Evolutionary conservation across 2,113 vertebrate genomes (phyloP), one percentile per base, ranked within the genome.

Genomic region (Chaetops frenatus): DNA sequence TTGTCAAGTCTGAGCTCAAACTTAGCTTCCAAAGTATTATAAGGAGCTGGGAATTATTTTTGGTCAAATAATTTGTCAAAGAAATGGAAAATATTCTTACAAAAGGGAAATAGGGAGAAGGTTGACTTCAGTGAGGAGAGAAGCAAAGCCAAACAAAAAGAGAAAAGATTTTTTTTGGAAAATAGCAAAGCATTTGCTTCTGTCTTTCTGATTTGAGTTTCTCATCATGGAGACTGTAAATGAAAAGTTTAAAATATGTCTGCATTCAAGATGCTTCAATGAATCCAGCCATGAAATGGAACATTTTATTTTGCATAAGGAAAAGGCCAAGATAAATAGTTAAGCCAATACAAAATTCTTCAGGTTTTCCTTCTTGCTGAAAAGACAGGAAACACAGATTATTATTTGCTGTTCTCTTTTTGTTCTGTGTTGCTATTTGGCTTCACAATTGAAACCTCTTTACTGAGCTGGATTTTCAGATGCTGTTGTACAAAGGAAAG

Each of bases 311-410:
- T 92, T 95, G 54, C 57, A 22, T 0, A 87, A 65, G 72, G 69
- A 78, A 95, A 96, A 94, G 90, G 92, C 95, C 96, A 95, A 91
- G 81, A 91, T 65, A 92, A 96, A 91, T 86, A 96, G 44, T 67
- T 51, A 71, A 77, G 58, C 85, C 88, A 73, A 77, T 85, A 62
- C 53, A 61, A 73, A 92, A 90, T 96, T 90, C n/a, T 73, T 96
- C 66, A 54, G 79, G 58, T 92, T 96, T 95, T 92, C 66, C 45
- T 92, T 95, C 93, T 83, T 92, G 79, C 94, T 92, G 92, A 93
- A 88, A 90, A 88, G 85, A 65, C 84, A 94, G 87, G 96, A 95
- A 90, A 76, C 25, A 22, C 6, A 12, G 15, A 1, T 9, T 44
- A 85, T 61, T 58, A 61, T 82, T 92, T 93, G 45, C 58, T 65